phyloP scores from a whole-genome alignment of 2,113 vertebrate genomes.

The Antigone vipio region DNA sequence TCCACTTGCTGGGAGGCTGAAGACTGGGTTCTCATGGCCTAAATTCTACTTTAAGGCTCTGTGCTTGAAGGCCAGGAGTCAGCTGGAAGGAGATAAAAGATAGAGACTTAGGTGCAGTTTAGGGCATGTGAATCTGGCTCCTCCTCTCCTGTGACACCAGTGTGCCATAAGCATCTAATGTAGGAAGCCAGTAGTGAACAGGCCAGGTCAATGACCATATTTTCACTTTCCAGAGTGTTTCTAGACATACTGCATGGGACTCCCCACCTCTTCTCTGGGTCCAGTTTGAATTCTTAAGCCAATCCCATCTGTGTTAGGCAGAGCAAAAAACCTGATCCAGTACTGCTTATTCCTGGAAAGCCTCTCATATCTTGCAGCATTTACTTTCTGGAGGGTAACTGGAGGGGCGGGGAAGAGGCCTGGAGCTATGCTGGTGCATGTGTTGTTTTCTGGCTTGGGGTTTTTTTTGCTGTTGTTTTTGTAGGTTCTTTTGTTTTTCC shows the following conservation, averaged over 20 bases:
- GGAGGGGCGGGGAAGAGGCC: background rate
- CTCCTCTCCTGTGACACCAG: background rate
- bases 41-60: background rate
- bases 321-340: background rate
- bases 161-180: background rate
- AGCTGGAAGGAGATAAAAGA: background rate
- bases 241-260: background rate
- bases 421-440: background rate
- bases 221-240: background rate
- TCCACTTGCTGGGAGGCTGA: background rate
- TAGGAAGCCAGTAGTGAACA: background rate
- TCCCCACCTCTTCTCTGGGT: background rate
- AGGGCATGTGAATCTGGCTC: background rate
- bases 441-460: background rate
- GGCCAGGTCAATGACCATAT: rapidly evolving
- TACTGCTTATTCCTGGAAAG: background rate
- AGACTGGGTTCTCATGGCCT: background rate
- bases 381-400: background rate
- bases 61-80: background rate
- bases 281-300: background rate
- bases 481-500: background rate
- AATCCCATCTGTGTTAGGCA: background rate
- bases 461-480: background rate
- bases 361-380: background rate
- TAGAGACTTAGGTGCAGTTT: background rate